Conservation (phyloP, 2,797 vertebrate genomes). For the Carapus acus region DNA sequence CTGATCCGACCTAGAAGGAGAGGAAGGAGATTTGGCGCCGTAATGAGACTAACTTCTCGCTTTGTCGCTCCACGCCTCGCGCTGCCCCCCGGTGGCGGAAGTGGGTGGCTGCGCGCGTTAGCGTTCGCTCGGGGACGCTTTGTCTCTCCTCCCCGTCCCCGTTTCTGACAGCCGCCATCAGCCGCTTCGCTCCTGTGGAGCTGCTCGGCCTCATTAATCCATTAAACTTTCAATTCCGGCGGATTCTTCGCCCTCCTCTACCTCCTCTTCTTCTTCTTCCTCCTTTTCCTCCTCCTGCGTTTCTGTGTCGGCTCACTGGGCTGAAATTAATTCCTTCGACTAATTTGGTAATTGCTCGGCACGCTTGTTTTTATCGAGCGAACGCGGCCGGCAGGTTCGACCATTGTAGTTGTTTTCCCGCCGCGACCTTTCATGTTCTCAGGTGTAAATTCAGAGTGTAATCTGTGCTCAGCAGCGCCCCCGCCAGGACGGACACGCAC, state of each 20-base stretch:
- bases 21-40: too few relatives aligned
- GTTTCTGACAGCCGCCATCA: constrained; percentile 37
- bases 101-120: constrained; percentile 16
- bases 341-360: constrained; percentile 69
- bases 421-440: background rate
- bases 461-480: too few relatives aligned
- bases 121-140: constrained; percentile 15
- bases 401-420: constrained; percentile 20
- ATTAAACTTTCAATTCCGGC: constrained; percentile 69
- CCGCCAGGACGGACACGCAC: too few relatives aligned
- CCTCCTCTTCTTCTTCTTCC: constrained; percentile 63
- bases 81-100: constrained; percentile 6
- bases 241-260: constrained; percentile 55
- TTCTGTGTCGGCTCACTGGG: constrained; percentile 71
- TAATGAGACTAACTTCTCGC: too few relatives aligned
- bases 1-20: too few relatives aligned
- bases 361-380: constrained; percentile 49
- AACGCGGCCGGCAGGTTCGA: constrained; percentile 41
- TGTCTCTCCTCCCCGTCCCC: too few relatives aligned
- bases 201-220: constrained; percentile 69
- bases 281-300: constrained; percentile 69
- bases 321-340: constrained; percentile 68
- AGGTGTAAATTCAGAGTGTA: too few relatives aligned
- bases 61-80: too few relatives aligned
- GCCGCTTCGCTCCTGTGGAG: constrained; percentile 54